A percentile compares a stretch with the other conserved stretches of the same genome.
These are phyloP conservation scores for Premnoplex brunnescens DNA, from an alignment of 2,797 vertebrate species.

Conservation along the genomic window DNA sequence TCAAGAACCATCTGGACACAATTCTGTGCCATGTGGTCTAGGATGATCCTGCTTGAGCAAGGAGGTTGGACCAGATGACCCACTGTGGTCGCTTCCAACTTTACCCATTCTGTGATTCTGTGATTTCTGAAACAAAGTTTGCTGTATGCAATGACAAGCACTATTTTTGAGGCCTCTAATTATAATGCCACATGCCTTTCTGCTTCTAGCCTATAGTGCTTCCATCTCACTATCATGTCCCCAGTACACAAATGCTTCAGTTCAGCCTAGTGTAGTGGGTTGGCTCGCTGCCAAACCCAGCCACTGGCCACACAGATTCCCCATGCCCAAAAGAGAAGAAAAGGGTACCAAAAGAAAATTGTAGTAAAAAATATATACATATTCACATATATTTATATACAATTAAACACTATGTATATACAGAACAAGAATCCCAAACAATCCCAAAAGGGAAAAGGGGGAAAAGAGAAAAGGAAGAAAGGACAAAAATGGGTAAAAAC, in stretches of 20 bases:
- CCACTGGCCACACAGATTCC: too few relatives aligned
- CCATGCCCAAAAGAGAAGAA: too few relatives aligned
- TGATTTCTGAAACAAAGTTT: background rate
- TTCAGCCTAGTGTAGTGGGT: background rate
- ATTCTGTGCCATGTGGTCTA: fast-evolving
- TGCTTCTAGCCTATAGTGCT: background rate
- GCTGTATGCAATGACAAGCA: background rate
- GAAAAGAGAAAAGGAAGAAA: too few relatives aligned
- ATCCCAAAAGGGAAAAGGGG: too few relatives aligned
- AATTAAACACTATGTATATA: too few relatives aligned
- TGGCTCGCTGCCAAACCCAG: too few relatives aligned
- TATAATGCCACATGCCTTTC: background rate
- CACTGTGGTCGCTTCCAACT: background rate
- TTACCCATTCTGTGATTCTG: background rate
- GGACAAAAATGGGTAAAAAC: too few relatives aligned
- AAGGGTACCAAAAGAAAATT: too few relatives aligned
- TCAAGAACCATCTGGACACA: background rate
- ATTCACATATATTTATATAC: too few relatives aligned
- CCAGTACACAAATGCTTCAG: background rate
- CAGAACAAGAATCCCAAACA: too few relatives aligned
- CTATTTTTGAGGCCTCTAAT: background rate
- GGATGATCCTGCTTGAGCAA: background rate
- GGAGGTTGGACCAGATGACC: background rate
- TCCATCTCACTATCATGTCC: background rate
- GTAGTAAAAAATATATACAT: too few relatives aligned